phyloP scores from a whole-genome alignment of 2,888 invertebrate species.

The Drosophila pseudotakahashii region DNA sequence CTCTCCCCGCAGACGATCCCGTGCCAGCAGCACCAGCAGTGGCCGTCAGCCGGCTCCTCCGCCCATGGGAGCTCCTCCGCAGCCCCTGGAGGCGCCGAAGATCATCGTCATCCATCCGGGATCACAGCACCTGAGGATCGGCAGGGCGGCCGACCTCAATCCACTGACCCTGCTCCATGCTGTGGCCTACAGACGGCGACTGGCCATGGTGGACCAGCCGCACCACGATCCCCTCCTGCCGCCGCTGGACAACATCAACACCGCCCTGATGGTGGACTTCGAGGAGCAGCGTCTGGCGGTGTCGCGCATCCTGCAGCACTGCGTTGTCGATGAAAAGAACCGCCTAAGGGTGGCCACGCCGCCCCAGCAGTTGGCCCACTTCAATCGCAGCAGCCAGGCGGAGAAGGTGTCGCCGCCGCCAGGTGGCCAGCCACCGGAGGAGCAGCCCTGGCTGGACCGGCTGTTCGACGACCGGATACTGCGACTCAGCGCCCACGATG shows the following conservation, averaged over 20 bases:
- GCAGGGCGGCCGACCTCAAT: conserved; percentile 94
- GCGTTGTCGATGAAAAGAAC: conserved; percentile 91
- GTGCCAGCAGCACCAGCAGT: conserved; percentile 72
- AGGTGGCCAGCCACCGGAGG: background rate
- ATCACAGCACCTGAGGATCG: conserved; percentile 94
- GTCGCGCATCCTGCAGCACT: conserved; percentile 93
- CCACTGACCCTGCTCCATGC: conserved; percentile 93
- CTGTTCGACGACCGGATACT: conserved; percentile 74
- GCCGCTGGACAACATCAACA: conserved; percentile 48
- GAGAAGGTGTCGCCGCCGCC: conserved; percentile 85
- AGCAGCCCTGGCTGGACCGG: conserved; percentile 46
- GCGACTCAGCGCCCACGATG: conserved; percentile 75
- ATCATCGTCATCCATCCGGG: conserved; percentile 98
- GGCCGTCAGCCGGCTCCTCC: conserved; percentile 48
- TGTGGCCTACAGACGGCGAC: conserved; percentile 80
- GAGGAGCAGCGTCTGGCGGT: conserved; percentile 93
- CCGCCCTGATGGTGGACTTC: conserved; percentile 86
- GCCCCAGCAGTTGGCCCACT: conserved; percentile 94
- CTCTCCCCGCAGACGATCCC: conserved; percentile 55
- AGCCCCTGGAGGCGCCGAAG: conserved; percentile 86
- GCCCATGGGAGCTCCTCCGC: conserved; percentile 10
- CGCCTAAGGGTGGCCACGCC: conserved; percentile 92
- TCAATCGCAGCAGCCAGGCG: conserved; percentile 91
- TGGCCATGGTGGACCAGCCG: conserved; percentile 84
- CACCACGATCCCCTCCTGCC: conserved; percentile 73